Percentiles rank a stretch among this genome's conserved stretches.
phyloP scores from a whole-genome alignment of 2,113 vertebrate species.

The Anas platyrhynchos region DNA sequence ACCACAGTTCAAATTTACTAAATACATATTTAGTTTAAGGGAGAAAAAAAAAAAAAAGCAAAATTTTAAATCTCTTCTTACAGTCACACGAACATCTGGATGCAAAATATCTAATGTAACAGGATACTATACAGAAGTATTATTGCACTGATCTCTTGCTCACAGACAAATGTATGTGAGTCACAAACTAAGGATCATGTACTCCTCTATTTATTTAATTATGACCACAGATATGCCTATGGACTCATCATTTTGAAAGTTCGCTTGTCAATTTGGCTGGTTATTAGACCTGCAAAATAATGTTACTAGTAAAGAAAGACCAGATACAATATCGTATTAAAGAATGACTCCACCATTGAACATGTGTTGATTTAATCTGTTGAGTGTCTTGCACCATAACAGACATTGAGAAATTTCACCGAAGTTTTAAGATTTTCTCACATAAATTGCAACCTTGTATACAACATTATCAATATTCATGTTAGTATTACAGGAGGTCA shows the following conservation, averaged over 20 bases:
- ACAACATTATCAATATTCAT: not conserved
- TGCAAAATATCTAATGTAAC: not conserved
- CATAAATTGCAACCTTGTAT: not conserved
- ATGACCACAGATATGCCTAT: not conserved
- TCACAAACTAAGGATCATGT: not conserved
- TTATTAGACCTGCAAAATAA: not conserved
- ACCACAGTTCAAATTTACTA: not conserved
- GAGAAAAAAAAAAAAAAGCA: not conserved
- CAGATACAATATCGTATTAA: not conserved
- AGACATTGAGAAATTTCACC: not conserved
- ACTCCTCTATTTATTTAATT: not conserved
- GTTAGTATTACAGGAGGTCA: not conserved
- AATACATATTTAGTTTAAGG: not conserved
- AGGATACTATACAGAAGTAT: not conserved
- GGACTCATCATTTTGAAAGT: not conserved
- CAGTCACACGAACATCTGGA: not conserved
- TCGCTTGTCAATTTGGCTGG: not conserved
- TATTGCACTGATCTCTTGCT: not conserved
- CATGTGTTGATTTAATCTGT: not conserved
- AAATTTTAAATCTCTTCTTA: not conserved
- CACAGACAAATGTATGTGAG: not conserved
- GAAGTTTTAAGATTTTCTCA: not conserved
- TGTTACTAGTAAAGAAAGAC: not conserved
- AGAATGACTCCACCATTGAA: not conserved
- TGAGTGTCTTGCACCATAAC: not conserved